Percentiles rank a stretch among this genome's conserved stretches.
phyloP scores from a whole-genome alignment of 2,797 vertebrate species.

The Cyprinella venusta region DNA sequence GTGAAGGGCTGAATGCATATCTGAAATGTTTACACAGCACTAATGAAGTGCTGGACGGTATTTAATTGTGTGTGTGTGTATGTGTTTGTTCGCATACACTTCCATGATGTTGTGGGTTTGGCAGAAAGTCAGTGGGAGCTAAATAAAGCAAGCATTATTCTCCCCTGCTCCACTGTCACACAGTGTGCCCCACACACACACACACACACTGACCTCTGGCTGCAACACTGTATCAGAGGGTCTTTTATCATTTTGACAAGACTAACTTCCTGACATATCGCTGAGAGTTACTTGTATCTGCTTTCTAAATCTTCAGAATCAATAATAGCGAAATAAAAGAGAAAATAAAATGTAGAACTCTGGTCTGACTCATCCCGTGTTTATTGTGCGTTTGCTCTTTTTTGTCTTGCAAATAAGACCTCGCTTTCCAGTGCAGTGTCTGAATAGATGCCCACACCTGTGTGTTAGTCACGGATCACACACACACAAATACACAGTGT shows the following conservation, averaged over 20 bases:
- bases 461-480: constrained; percentile 51
- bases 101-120: constrained; percentile 27
- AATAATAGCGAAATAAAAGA: background rate
- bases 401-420: constrained; percentile 15
- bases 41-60: constrained; percentile 44
- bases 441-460: constrained; percentile 45
- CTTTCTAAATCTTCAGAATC: constrained; percentile 7
- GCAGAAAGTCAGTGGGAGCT: constrained; percentile 60
- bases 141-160: constrained; percentile 60
- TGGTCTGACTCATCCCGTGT: constrained; percentile 15
- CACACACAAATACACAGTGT: constrained; percentile 27
- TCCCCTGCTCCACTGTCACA: constrained; percentile 34
- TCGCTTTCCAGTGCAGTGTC: background rate
- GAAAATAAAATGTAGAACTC: constrained; percentile 24
- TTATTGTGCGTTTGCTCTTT: constrained; percentile 12
- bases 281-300: background rate
- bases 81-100: constrained; percentile 45
- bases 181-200: background rate
- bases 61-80: constrained; percentile 35
- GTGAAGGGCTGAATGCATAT: constrained; percentile 23
- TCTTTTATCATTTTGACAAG: constrained; percentile 42
- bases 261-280: background rate
- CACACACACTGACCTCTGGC: constrained; percentile 18
- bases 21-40: constrained; percentile 32
- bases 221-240: constrained; percentile 26